Conservation (phyloP, 1,140 invertebrate species). For the Hormaphis cornu region DNA sequence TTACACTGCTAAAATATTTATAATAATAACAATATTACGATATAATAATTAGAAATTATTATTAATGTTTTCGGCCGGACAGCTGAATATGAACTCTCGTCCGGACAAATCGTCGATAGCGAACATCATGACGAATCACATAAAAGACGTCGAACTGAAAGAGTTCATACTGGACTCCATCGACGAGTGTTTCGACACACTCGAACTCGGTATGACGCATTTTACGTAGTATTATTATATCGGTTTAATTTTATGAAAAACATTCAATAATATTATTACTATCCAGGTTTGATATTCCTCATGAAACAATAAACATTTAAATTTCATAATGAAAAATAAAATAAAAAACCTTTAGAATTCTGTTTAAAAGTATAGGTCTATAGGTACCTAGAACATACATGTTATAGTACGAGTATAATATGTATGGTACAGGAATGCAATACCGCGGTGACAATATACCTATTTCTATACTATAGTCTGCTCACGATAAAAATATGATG, state of each 20-base stretch:
- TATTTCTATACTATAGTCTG: too few species aligned
- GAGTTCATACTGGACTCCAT: slow-evolving; percentile 37
- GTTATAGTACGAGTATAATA: too few species aligned
- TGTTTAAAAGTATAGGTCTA: too few species aligned
- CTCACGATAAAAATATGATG: too few species aligned
- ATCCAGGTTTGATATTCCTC: neutral
- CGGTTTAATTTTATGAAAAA: too few species aligned
- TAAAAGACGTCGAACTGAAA: slow-evolving; percentile 36
- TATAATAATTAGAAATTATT: neutral
- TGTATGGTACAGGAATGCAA: too few species aligned
- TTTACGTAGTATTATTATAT: neutral
- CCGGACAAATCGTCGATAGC: slow-evolving; percentile 35
- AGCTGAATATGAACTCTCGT: slow-evolving; percentile 35
- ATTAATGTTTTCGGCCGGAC: neutral
- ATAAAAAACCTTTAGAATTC: too few species aligned
- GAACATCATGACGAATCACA: slow-evolving; percentile 35
- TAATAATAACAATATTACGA: neutral
- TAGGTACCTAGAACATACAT: too few species aligned
- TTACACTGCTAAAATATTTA: neutral
- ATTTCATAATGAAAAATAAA: too few species aligned
- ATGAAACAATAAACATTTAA: too few species aligned
- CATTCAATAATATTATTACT: neutral
- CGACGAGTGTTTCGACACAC: slow-evolving; percentile 37
- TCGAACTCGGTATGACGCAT: slow-evolving; percentile 34
- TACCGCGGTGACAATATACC: too few species aligned